Base-by-base conservation (phyloP, 35 echinoderm and acorn worm genomes). In the Strongylocentrotus purpuratus region DNA sequence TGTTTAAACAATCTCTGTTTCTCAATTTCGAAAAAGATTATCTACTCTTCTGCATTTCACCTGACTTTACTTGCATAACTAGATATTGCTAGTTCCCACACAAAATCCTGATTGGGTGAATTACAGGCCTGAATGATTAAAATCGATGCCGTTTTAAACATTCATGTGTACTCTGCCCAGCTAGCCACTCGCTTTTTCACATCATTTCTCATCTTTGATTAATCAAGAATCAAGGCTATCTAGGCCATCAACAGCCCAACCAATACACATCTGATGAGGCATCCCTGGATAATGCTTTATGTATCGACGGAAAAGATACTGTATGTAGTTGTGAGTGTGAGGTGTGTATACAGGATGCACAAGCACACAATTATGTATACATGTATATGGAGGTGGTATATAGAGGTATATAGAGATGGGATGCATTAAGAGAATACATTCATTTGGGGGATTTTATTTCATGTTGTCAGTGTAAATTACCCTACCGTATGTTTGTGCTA, bases 161-260 rank as follows among this genome's bases (percentile, higher is more conserved):
- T 41, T 1, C 35, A 41, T 41, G 3, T 55, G 11, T 50, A 2
- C 48, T 13, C 48, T 28, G 25, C 61, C 4, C 5, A 28, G 61
- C 61, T 2, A 20, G 61, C 61, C 17, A 20, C 61, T 70, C 5
- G 25, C 61, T 25, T 70, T 70, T 70, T 70, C 18, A 70, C 25
- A 70, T 70, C 61, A 70, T 14, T 78, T 78, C 65, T 78, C 65
- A 78, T 78, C 20, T 78, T 78, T 78, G 65, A 78, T 78, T 78
- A 22, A 78, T 78, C 65, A 78, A 78, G n/a, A n/a, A 78, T 78
- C 65, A 78, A 78, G 65, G 65, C 65, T 78, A 78, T 78, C 65
- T 78, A 78, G 65, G 65, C 65, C 65, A 78, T 78, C 65, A 78
- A n/a, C 65, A 78, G 65, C 65, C 28, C 65, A 78, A 22, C 65